Conservation (phyloP, 2,113 vertebrate species). For the Phodopus roborovskii region DNA sequence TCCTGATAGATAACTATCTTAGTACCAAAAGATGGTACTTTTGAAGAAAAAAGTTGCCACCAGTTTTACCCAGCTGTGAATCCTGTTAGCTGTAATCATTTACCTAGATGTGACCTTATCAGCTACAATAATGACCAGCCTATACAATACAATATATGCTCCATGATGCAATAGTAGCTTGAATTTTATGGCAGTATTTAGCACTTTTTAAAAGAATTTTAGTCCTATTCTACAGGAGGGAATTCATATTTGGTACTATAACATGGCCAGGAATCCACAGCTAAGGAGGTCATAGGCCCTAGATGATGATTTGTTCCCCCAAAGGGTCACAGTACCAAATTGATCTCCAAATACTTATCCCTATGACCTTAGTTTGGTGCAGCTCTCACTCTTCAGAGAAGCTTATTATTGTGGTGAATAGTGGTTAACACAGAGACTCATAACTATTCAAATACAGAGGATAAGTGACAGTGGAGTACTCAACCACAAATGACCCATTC, state of each 20-base stretch:
- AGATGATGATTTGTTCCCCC: no score
- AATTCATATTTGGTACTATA: background rate
- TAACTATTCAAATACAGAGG: background rate
- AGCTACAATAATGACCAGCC: background rate
- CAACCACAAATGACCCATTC: background rate
- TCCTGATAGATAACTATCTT: background rate
- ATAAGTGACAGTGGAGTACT: background rate
- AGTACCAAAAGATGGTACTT: background rate
- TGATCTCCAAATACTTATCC: background rate
- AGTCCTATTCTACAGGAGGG: background rate
- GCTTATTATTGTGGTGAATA: background rate
- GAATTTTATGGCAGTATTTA: background rate
- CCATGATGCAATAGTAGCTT: background rate
- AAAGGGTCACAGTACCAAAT: background rate
- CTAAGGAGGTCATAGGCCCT: background rate
- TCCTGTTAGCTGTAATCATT: background rate
- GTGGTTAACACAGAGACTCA: background rate
- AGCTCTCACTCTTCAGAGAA: background rate
- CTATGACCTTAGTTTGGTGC: background rate
- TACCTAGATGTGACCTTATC: no score
- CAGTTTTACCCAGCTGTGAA: background rate
- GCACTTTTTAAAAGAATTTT: no score
- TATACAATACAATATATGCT: background rate
- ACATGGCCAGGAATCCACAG: background rate
- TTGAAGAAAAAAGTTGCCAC: background rate